Conservation (phyloP, 2,113 vertebrate species). For the Eonycteris spelaea region DNA sequence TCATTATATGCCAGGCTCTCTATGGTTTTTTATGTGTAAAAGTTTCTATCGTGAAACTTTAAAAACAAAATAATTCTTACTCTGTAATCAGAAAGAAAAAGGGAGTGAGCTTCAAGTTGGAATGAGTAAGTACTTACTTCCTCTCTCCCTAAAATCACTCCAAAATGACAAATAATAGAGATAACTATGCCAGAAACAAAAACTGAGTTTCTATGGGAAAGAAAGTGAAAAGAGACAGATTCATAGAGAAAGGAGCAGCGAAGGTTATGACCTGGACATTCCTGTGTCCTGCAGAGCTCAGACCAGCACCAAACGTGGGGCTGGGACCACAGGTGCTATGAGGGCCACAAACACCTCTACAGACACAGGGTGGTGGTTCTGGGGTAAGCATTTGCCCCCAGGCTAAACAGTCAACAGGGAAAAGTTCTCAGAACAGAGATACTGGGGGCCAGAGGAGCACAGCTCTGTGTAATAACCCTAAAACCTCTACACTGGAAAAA, state of each 20-base stretch:
- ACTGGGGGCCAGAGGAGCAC: no score
- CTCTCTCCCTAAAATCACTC: neutral
- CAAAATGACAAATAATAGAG: neutral
- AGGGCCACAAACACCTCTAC: neutral
- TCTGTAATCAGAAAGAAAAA: neutral
- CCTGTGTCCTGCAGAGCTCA: neutral
- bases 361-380: accelerated
- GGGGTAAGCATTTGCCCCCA: neutral
- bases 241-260: neutral
- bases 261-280: no score
- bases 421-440: neutral
- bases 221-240: neutral
- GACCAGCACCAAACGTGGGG: neutral
- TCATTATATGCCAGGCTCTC: neutral
- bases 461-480: neutral
- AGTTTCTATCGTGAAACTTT: neutral
- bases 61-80: neutral
- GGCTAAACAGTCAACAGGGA: neutral
- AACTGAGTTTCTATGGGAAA: neutral
- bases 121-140: neutral
- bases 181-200: neutral
- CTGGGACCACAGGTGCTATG: neutral
- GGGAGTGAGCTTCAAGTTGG: neutral
- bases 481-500: neutral
- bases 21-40: accelerated